Evolutionary conservation across 2,113 vertebrate genomes (phyloP).

Genomic region (Smithornis capensis): DNA sequence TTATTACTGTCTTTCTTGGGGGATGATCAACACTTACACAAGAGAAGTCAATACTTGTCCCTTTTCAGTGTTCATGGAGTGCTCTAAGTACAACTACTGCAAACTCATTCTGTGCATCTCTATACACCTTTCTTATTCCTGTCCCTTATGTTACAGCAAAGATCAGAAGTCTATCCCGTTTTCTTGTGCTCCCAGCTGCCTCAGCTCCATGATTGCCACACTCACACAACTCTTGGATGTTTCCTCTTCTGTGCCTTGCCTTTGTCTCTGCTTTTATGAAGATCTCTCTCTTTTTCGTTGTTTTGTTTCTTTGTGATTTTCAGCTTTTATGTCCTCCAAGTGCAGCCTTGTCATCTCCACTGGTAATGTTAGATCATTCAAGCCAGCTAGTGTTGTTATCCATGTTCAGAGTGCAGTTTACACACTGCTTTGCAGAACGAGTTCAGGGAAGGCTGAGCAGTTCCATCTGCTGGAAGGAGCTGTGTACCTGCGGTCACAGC

Average conservation of each 20-base stretch:
- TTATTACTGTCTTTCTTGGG: neutral
- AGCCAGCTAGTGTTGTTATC: neutral
- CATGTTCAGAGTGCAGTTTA: neutral
- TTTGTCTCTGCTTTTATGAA: neutral
- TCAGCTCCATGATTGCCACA: neutral
- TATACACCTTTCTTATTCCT: neutral
- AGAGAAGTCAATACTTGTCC: neutral
- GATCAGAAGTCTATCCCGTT: neutral
- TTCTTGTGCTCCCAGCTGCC: neutral
- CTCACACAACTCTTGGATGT: neutral
- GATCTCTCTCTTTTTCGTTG: neutral
- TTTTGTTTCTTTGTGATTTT: neutral
- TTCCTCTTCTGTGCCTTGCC: neutral
- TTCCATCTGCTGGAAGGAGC: slow-evolving; percentile 46
- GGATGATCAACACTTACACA: neutral
- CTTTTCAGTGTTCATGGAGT: neutral
- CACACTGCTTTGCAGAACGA: neutral
- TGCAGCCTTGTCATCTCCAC: neutral
- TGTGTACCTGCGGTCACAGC: neutral
- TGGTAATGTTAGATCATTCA: neutral
- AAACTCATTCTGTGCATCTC: neutral
- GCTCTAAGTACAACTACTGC: neutral
- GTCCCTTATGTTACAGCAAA: neutral
- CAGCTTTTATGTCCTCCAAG: neutral
- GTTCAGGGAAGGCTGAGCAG: slow-evolving; percentile 15